Percentiles rank a stretch among this genome's conserved stretches.
These are phyloP conservation scores for Pantherophis alleghaniensis DNA, from an alignment of 2,797 vertebrate species.

Conservation along the genomic window DNA sequence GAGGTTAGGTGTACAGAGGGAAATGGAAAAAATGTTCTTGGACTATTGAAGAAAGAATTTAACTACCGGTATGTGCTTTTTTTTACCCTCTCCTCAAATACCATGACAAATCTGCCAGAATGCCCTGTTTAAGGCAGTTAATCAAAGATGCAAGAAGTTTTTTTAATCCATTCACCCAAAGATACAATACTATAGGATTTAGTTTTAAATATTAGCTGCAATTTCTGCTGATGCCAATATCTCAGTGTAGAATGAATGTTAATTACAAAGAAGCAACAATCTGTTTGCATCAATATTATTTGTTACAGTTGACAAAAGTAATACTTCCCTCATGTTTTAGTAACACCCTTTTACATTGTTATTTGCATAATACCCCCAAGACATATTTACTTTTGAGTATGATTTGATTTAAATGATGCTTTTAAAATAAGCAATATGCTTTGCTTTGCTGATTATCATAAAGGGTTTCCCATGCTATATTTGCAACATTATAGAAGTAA, in stretches of 20 bases:
- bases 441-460: neutral
- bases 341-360: neutral
- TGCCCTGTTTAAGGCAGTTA: neutral
- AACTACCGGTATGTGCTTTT: neutral
- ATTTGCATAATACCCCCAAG: neutral
- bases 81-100: no score
- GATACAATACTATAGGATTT: neutral
- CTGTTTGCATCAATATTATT: neutral
- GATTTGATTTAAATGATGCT: neutral
- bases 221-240: neutral
- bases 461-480: neutral
- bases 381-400: neutral
- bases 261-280: neutral
- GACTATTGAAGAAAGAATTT: neutral
- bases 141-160: neutral
- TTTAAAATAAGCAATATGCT: neutral
- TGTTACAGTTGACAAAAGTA: neutral
- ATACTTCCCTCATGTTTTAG: neutral
- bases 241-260: neutral
- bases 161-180: neutral
- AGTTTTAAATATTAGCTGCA: neutral
- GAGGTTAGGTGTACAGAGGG: neutral
- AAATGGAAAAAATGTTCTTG: neutral
- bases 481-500: conserved; percentile 43
- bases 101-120: neutral